These are phyloP conservation scores for Pica pica DNA, from an alignment of 2,113 vertebrate genomes.

Conservation along the genomic window DNA sequence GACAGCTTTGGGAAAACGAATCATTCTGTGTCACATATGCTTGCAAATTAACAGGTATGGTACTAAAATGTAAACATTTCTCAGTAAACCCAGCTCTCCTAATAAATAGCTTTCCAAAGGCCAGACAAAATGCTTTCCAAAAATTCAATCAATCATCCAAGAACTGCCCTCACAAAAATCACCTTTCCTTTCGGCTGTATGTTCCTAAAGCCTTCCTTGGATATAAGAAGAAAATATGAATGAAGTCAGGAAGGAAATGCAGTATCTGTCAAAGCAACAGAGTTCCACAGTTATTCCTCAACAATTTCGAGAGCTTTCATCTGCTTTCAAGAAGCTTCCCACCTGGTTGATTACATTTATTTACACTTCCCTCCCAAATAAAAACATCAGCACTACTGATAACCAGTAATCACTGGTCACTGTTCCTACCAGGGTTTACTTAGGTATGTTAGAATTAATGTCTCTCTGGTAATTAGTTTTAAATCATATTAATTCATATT, in stretches of 20 bases:
- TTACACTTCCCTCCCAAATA: background rate
- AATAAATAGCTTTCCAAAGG: background rate
- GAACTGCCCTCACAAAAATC: background rate
- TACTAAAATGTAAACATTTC: background rate
- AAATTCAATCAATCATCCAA: background rate
- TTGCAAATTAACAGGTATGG: background rate
- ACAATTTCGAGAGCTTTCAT: background rate
- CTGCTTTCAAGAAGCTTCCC: background rate
- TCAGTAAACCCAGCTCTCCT: background rate
- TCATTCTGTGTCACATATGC: background rate
- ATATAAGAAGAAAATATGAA: background rate
- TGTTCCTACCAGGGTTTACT: background rate
- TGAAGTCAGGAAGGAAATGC: background rate
- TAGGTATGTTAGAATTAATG: background rate
- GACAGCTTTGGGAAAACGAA: background rate
- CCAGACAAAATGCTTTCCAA: background rate
- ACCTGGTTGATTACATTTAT: background rate
- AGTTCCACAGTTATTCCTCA: background rate
- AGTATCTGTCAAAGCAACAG: background rate
- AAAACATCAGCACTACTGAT: background rate
- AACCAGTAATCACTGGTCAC: background rate
- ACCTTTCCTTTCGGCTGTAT: background rate
- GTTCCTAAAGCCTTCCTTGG: background rate
- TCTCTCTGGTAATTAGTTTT: conserved; percentile 3
- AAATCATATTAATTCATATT: conserved; percentile 15